Conservation (phyloP, 2,113 vertebrate genomes). For the Terrapene triunguis region DNA sequence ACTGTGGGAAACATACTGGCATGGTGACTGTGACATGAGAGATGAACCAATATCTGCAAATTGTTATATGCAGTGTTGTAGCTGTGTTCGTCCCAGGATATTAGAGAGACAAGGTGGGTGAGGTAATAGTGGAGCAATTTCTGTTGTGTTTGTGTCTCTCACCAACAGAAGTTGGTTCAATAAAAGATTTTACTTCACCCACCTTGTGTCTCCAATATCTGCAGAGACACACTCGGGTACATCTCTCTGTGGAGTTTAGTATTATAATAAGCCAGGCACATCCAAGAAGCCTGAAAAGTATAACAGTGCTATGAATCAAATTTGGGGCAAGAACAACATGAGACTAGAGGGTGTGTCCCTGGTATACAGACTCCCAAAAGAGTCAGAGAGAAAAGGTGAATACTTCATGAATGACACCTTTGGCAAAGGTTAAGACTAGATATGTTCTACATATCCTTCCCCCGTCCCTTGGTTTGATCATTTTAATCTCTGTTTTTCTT, state of each 20-base stretch:
- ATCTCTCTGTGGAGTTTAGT: rapidly evolving
- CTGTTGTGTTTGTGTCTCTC: not conserved
- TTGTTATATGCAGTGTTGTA: not conserved
- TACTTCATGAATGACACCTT: rapidly evolving
- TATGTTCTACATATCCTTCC: rapidly evolving
- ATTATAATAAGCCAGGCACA: rapidly evolving
- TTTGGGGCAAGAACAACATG: not conserved
- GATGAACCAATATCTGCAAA: not conserved
- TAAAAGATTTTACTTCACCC: not conserved
- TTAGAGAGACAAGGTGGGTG: not conserved
- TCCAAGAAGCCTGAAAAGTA: not conserved
- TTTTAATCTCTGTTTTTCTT: not conserved
- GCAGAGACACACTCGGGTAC: not conserved
- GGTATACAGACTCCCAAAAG: not conserved
- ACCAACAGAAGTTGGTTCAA: not conserved
- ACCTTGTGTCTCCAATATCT: not conserved
- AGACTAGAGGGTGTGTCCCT: not conserved
- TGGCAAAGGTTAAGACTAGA: not conserved
- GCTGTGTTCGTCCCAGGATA: not conserved
- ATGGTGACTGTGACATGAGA: rapidly evolving
- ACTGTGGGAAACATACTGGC: not conserved
- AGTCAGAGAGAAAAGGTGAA: not conserved
- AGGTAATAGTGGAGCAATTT: not conserved
- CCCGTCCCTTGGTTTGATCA: rapidly evolving
- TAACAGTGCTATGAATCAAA: not conserved